Conservation (phyloP, 2,888 invertebrate genomes). For the Polylopha cassiicola region DNA sequence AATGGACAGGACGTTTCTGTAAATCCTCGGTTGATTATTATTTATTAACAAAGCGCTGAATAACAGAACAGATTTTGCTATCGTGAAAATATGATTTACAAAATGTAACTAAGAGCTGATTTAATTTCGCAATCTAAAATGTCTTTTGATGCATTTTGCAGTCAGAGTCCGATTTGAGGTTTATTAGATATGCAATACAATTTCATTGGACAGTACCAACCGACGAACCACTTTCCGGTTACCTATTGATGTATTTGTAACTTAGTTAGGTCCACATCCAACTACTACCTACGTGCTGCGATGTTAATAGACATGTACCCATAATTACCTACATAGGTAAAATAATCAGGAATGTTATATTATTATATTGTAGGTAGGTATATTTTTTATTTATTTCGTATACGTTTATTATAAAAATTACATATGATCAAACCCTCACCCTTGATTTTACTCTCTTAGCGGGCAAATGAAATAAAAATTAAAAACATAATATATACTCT, state of each 20-base stretch:
- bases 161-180: constrained; percentile 2
- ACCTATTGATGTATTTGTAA: constrained; percentile 10
- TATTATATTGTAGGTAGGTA: too few species aligned
- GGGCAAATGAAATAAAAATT: too few species aligned
- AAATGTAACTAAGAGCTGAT: too few species aligned
- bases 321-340: too few species aligned
- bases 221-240: constrained; percentile 11
- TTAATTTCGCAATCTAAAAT: not conserved
- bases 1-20: constrained; percentile 68
- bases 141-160: not conserved
- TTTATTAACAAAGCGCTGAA: constrained; percentile 68
- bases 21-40: constrained; percentile 71
- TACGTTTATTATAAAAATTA: too few species aligned
- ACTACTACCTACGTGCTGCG: too few species aligned
- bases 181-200: constrained; percentile 16
- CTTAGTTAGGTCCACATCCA: constrained; percentile 12
- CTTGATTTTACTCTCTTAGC: too few species aligned
- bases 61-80: constrained; percentile 45
- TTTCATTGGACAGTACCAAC: constrained; percentile 2
- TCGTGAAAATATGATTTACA: constrained; percentile 27
- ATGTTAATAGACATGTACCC: too few species aligned
- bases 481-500: too few species aligned
- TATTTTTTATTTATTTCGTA: too few species aligned
- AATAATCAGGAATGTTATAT: too few species aligned
- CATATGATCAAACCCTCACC: too few species aligned